A percentile compares a stretch with the other conserved stretches of the same genome.
phyloP scores from a whole-genome alignment of 2,797 vertebrate species.

The Enteromius argenteus region DNA sequence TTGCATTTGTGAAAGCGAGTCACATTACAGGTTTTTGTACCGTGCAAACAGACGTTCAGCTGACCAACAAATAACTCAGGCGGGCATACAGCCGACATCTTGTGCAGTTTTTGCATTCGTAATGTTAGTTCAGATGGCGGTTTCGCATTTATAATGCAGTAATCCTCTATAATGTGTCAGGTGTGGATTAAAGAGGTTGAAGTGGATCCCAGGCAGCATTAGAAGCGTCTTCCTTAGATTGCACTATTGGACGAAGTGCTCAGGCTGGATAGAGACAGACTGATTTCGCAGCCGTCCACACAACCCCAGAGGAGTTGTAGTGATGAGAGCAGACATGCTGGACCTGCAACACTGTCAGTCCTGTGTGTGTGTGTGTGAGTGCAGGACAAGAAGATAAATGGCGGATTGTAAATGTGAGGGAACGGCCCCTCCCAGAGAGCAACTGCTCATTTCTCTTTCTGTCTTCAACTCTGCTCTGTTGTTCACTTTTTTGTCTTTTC shows the following conservation, averaged over 20 bases:
- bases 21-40: not conserved
- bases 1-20: not conserved
- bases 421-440: constrained; percentile 30
- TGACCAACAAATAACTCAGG: constrained; percentile 17
- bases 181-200: constrained; percentile 12
- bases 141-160: not conserved
- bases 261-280: constrained; percentile 25
- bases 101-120: constrained; percentile 12
- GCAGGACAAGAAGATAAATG: constrained; percentile 53
- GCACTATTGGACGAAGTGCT: constrained; percentile 3
- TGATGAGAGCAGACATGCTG: constrained; percentile 47
- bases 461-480: constrained; percentile 30
- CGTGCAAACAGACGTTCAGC: not conserved
- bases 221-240: constrained; percentile 6
- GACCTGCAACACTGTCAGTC: constrained; percentile 44
- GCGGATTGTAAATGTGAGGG: constrained; percentile 33
- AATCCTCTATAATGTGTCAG: constrained; percentile 8
- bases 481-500: not conserved
- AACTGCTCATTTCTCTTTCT: constrained; percentile 55
- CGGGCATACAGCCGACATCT: not conserved
- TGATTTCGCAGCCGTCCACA: constrained; percentile 24
- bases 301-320: constrained; percentile 33
- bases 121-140: not conserved
- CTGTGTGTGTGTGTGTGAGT: constrained; percentile 33
- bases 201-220: constrained; percentile 28